Conservation (phyloP, 2,113 vertebrate genomes). For the Todiramphus saurophagus region DNA sequence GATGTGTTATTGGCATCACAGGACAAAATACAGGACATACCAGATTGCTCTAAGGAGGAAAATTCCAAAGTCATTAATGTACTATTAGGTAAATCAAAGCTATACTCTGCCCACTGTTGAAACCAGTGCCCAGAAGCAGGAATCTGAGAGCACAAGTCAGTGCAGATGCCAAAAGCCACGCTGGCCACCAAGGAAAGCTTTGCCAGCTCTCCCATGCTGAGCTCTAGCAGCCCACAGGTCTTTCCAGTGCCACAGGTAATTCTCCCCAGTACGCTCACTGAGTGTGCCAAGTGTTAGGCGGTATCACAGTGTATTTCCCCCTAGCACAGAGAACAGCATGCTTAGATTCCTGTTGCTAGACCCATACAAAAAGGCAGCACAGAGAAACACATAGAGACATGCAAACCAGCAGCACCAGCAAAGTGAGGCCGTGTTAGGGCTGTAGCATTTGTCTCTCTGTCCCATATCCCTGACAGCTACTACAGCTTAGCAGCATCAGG, state of each 20-base stretch:
- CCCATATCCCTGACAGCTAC: not conserved
- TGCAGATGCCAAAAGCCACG: not conserved
- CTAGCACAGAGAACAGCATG: not conserved
- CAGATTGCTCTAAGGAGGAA: not conserved
- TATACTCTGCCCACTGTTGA: not conserved
- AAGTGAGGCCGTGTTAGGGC: not conserved
- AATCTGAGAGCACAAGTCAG: not conserved
- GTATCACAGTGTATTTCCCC: not conserved
- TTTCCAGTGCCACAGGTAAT: not conserved
- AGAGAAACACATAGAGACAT: not conserved
- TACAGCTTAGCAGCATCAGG: not conserved
- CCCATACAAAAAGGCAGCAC: not conserved
- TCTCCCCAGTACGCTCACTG: not conserved
- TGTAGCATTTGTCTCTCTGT: not conserved
- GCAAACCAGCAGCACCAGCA: constrained; percentile 40
- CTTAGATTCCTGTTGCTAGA: not conserved
- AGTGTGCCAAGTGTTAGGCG: not conserved
- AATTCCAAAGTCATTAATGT: not conserved
- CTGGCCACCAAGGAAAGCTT: not conserved
- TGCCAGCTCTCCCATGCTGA: not conserved
- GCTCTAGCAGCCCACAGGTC: not conserved
- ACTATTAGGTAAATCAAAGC: not conserved
- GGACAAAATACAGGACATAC: not conserved
- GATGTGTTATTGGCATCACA: not conserved
- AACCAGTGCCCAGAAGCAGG: not conserved